Evolutionary conservation across 2,797 vertebrate genomes (phyloP).

Genomic region (Hippopotamyrus pictus): DNA sequence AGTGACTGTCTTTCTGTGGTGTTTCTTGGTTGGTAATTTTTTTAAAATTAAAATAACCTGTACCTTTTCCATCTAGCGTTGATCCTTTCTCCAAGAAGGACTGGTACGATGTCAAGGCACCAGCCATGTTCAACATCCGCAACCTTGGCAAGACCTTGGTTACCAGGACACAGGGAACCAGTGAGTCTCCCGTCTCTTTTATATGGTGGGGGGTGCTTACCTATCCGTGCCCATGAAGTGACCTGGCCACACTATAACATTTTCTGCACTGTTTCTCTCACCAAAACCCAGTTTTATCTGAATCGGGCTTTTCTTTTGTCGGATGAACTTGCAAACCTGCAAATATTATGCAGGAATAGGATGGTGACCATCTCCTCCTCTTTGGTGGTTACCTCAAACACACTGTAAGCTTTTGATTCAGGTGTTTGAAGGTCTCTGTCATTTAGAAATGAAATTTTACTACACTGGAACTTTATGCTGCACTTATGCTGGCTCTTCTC

Average conservation of each 20-base stretch:
- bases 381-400: neutral
- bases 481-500: neutral
- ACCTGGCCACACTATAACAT: neutral
- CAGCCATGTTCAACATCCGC: constrained; percentile 98
- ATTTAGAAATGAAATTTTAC: neutral
- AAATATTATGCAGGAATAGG: neutral
- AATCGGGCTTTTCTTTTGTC: neutral
- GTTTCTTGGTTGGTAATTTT: neutral
- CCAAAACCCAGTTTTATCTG: neutral
- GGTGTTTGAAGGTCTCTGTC: neutral
- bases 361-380: neutral
- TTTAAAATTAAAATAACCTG: neutral
- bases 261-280: neutral
- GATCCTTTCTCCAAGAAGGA: constrained; percentile 99
- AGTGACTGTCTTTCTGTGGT: neutral
- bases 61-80: constrained; percentile 62
- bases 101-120: constrained; percentile 99
- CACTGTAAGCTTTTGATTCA: neutral
- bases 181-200: constrained; percentile 63
- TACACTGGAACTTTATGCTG: neutral
- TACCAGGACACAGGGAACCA: constrained; percentile 97
- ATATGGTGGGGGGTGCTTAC: neutral
- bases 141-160: constrained; percentile 97
- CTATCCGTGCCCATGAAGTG: neutral
- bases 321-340: neutral